Percentiles rank a stretch among this genome's conserved stretches.
Conservation (phyloP, 2,797 vertebrate genomes). For the Notolepis coatsorum region DNA sequence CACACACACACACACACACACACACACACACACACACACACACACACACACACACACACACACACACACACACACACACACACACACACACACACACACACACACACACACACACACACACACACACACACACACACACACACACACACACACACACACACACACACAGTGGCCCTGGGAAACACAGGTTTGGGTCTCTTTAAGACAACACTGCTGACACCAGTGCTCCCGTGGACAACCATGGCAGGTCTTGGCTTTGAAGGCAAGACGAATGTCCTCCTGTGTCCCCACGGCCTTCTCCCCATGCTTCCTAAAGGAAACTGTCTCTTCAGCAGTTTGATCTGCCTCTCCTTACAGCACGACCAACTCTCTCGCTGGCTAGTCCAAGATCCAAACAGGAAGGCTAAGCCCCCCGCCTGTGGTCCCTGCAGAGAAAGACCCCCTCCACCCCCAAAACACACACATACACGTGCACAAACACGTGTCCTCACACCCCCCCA, state of each 20-base stretch:
- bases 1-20: constrained; percentile 3
- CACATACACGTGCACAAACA: background rate
- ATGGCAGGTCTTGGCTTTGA: constrained; percentile 62
- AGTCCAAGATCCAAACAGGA: constrained; percentile 69
- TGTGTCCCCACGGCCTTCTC: constrained; percentile 50
- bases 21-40: background rate
- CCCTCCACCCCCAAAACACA: constrained; percentile 15
- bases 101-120: background rate
- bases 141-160: constrained; percentile 2
- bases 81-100: background rate
- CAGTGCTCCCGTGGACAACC: constrained; percentile 54
- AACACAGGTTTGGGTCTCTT: constrained; percentile 7
- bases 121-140: background rate
- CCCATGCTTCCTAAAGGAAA: constrained; percentile 71
- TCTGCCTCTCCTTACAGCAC: constrained; percentile 49
- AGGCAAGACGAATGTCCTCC: constrained; percentile 58
- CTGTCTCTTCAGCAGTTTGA: constrained; percentile 54
- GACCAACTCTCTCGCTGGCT: constrained; percentile 35
- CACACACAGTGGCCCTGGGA: constrained; percentile 8
- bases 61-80: constrained; percentile 1
- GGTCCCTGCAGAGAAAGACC: constrained; percentile 34
- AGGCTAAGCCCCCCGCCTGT: constrained; percentile 38
- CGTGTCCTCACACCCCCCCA: too few relatives aligned
- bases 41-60: background rate
- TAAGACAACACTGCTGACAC: constrained; percentile 50